Conservation (phyloP, 2,888 invertebrate species). For the Corbicula japonica region DNA sequence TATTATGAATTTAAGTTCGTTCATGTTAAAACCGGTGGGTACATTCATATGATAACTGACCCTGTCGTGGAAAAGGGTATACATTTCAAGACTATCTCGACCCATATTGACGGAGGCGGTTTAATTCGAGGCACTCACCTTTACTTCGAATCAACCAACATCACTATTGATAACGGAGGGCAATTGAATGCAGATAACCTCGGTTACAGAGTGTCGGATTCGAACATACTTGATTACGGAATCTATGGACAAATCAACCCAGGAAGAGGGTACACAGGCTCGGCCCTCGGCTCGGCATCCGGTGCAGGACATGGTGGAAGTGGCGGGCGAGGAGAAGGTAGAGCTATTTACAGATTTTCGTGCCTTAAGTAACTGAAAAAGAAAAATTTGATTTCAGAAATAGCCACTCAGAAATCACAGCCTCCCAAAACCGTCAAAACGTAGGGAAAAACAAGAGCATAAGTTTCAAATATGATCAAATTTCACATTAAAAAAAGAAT, state of each 20-base stretch:
- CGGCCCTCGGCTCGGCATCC: conserved; percentile 58
- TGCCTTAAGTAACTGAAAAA: too few species aligned
- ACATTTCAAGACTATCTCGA: conserved; percentile 63
- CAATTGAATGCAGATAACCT: conserved; percentile 71
- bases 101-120: conserved; percentile 79
- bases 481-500: too few species aligned
- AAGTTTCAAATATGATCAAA: too few species aligned
- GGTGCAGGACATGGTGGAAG: conserved; percentile 80
- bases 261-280: conserved; percentile 66
- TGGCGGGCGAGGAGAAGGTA: conserved; percentile 74
- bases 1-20: conserved; percentile 73
- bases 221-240: conserved; percentile 45
- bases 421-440: too few species aligned
- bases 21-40: conserved; percentile 76
- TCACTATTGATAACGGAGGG: conserved; percentile 76
- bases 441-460: too few species aligned
- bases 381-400: too few species aligned
- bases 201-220: conserved; percentile 71
- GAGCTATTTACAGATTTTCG: not conserved
- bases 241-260: conserved; percentile 72
- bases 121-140: conserved; percentile 75
- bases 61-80: conserved; percentile 74
- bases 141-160: conserved; percentile 71
- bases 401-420: too few species aligned
- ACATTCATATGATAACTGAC: conserved; percentile 77